Percentiles rank a stretch among this genome's conserved stretches.
Conservation (phyloP, 2,888 invertebrate genomes). For the Hypselothyrea guttata region DNA sequence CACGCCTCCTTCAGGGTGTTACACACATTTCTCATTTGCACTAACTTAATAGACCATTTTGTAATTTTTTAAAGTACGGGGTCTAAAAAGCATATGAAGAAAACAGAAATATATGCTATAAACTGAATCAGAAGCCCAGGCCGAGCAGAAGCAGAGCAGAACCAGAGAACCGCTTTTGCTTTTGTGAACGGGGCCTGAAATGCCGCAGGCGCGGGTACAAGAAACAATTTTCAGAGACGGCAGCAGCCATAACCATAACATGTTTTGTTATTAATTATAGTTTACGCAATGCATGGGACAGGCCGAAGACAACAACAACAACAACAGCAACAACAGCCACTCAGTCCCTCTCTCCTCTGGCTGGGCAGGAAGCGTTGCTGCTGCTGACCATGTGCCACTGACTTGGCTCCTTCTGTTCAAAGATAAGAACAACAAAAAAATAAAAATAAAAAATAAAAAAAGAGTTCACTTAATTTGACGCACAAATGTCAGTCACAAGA, state of each 20-base stretch:
- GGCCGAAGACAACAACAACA: constrained; percentile 70
- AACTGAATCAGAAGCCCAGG: constrained; percentile 25
- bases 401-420: constrained; percentile 30
- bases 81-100: too few species aligned
- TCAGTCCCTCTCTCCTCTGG: constrained; percentile 38
- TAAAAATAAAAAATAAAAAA: constrained; percentile 24
- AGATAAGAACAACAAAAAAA: not conserved
- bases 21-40: too few species aligned
- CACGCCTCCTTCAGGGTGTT: too few species aligned
- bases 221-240: constrained; percentile 66
- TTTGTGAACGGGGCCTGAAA: constrained; percentile 36
- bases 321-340: constrained; percentile 46
- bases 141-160: constrained; percentile 4
- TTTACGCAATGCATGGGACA: constrained; percentile 73
- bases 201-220: constrained; percentile 63
- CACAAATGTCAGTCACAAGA: constrained; percentile 73
- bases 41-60: too few species aligned
- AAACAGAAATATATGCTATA: not conserved
- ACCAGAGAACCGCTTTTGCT: constrained; percentile 34
- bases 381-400: constrained; percentile 67
- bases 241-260: constrained; percentile 75
- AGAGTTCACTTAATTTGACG: constrained; percentile 76
- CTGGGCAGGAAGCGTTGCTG: constrained; percentile 49
- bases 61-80: too few species aligned
- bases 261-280: constrained; percentile 78